These are phyloP conservation scores for Caerostris darwini DNA, from an alignment of 1,140 invertebrate species.

Conservation along the genomic window DNA sequence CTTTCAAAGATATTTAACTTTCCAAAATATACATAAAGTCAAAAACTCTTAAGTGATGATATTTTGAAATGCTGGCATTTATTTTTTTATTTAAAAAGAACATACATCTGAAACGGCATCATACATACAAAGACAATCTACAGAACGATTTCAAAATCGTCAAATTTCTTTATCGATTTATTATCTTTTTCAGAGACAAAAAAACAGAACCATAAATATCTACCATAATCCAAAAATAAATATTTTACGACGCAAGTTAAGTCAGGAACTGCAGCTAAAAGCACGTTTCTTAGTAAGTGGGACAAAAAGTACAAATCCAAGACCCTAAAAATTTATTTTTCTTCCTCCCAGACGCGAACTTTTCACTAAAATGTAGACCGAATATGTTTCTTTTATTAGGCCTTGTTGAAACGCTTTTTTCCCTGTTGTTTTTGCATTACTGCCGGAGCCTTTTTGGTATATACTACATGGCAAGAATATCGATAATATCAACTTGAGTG, in stretches of 20 bases:
- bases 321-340: not conserved
- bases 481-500: not conserved
- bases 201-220: conserved; percentile 29
- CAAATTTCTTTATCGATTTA: conserved; percentile 21
- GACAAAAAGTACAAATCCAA: conserved; percentile 48
- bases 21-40: not conserved
- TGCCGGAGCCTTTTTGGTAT: not conserved
- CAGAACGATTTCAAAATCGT: not conserved
- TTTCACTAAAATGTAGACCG: not conserved
- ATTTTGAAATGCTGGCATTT: not conserved
- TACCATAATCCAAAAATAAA: conserved; percentile 35
- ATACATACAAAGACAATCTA: conserved; percentile 7
- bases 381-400: conserved; percentile 66
- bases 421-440: conserved; percentile 38
- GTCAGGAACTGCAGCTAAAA: conserved; percentile 36
- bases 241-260: conserved; percentile 59
- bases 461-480: not conserved
- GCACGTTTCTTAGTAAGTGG: conserved; percentile 46
- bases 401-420: not conserved
- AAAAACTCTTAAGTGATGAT: not conserved
- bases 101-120: not conserved
- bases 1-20: not conserved
- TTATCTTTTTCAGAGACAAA: not conserved
- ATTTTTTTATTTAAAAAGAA: too few species aligned
- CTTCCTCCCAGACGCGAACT: not conserved